Percentiles rank a stretch among this genome's conserved stretches.
These are phyloP conservation scores for Philhelius pedissequus DNA, from an alignment of 2,888 invertebrate genomes.

Conservation along the genomic window DNA sequence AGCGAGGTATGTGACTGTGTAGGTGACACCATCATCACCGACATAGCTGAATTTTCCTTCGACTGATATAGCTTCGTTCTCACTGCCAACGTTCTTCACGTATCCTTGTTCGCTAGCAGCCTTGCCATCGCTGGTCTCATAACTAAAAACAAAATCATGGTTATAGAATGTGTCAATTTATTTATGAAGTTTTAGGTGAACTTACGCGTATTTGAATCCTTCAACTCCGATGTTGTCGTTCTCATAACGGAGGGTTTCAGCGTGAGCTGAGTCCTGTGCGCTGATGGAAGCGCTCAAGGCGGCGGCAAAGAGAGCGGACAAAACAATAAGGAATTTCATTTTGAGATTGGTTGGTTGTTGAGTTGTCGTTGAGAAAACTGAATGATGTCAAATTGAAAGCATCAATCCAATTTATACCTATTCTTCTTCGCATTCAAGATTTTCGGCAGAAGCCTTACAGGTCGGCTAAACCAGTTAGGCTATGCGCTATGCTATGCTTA, in stretches of 20 bases:
- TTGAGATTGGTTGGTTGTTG: constrained; percentile 38
- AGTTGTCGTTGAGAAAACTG: constrained; percentile 11
- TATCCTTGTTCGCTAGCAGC: not conserved
- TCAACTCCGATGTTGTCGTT: constrained; percentile 80
- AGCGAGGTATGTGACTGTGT: constrained; percentile 74
- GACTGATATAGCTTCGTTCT: constrained; percentile 73
- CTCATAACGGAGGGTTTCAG: constrained; percentile 81
- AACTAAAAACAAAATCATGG: not conserved
- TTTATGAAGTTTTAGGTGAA: constrained; percentile 56
- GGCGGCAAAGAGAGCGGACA: constrained; percentile 73
- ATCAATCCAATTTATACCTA: not conserved
- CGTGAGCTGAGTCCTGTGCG: constrained; percentile 75
- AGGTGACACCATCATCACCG: constrained; percentile 73
- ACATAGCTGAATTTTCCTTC: constrained; percentile 73
- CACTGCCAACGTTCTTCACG: constrained; percentile 71
- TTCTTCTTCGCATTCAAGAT: not conserved
- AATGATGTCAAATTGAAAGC: not conserved
- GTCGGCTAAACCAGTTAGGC: too few relatives aligned
- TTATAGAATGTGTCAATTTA: too few relatives aligned
- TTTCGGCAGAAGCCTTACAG: too few relatives aligned
- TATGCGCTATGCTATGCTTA: too few relatives aligned
- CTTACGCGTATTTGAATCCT: constrained; percentile 82
- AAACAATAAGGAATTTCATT: constrained; percentile 74
- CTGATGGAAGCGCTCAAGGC: constrained; percentile 70
- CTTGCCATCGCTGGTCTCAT: constrained; percentile 75